Conservation (phyloP, 1,140 invertebrate species). For the Leptopilina clavipes region DNA sequence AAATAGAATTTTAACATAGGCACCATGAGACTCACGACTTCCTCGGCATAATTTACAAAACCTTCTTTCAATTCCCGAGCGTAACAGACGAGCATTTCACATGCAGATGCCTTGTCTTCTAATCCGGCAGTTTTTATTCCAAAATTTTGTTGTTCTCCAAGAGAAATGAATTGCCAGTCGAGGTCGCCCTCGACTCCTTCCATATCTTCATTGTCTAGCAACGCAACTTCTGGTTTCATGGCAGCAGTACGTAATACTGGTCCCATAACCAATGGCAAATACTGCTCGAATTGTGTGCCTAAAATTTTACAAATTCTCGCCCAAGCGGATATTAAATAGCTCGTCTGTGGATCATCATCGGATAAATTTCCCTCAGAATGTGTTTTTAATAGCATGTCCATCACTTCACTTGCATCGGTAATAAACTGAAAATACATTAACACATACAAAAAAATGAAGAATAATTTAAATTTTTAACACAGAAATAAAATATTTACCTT, state of each 20-base stretch:
- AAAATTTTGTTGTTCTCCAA: conserved; percentile 97
- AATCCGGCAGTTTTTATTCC: conserved; percentile 93
- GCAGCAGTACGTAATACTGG: conserved; percentile 96
- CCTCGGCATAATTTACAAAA: conserved; percentile 95
- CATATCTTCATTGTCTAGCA: conserved; percentile 91
- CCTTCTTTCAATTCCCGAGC: conserved; percentile 97
- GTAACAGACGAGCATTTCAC: conserved; percentile 99
- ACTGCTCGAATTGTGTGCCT: conserved; percentile 96
- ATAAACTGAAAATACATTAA: conserved; percentile 80
- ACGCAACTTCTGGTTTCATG: conserved; percentile 97
- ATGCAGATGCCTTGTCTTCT: conserved; percentile 99
- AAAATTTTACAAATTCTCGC: conserved; percentile 98
- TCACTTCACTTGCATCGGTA: conserved; percentile 95
- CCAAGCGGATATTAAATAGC: conserved; percentile 99
- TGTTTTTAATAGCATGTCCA: conserved; percentile 95
- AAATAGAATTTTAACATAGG: conserved; percentile 99
- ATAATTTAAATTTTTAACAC: neutral
- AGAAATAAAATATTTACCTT: conserved; percentile 77
- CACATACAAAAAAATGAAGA: neutral
- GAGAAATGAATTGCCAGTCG: conserved; percentile 98
- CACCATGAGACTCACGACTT: conserved; percentile 95
- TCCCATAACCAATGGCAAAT: conserved; percentile 97
- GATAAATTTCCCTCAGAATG: conserved; percentile 89
- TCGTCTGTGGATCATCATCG: conserved; percentile 97
- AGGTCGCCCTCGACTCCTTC: conserved; percentile 91